A percentile compares a stretch with the other conserved stretches of the same genome.
Evolutionary conservation across 2,888 invertebrate genomes (phyloP).

Genomic region (Dryocosmus kuriphilus): DNA sequence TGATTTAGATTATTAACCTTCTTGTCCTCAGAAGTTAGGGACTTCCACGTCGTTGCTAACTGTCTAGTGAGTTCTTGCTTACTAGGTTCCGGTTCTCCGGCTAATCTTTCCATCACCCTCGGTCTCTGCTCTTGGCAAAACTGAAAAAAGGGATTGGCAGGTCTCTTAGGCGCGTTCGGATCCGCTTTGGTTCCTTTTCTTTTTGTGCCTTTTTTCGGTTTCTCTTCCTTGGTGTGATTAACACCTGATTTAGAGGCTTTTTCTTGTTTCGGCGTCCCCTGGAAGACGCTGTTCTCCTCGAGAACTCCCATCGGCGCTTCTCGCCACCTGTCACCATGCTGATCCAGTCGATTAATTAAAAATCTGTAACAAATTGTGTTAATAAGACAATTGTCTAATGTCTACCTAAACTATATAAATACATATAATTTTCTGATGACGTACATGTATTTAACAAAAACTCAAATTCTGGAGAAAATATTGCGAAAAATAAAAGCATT

Average conservation of each 20-base stretch:
- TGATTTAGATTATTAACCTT: constrained; percentile 78
- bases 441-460: no score
- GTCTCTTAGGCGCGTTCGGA: constrained; percentile 88
- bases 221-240: constrained; percentile 69
- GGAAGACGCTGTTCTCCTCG: constrained; percentile 74
- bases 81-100: constrained; percentile 84
- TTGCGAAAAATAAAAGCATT: no score
- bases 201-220: constrained; percentile 80
- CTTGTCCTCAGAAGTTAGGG: constrained; percentile 84
- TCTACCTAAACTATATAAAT: no score
- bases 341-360: constrained; percentile 84
- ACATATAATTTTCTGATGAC: no score
- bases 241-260: constrained; percentile 67
- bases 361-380: constrained; percentile 76
- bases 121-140: constrained; percentile 89
- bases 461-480: no score
- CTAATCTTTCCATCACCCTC: constrained; percentile 84
- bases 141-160: constrained; percentile 89
- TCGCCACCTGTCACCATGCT: constrained; percentile 85
- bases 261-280: constrained; percentile 70
- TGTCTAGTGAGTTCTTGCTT: constrained; percentile 88
- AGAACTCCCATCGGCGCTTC: constrained; percentile 81
- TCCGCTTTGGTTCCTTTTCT: constrained; percentile 82
- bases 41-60: constrained; percentile 86
- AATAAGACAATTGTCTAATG: neutral